Percentiles rank a stretch among this genome's conserved stretches.
phyloP scores from a whole-genome alignment of 2,888 invertebrate genomes.

The Drosophila seclusa region DNA sequence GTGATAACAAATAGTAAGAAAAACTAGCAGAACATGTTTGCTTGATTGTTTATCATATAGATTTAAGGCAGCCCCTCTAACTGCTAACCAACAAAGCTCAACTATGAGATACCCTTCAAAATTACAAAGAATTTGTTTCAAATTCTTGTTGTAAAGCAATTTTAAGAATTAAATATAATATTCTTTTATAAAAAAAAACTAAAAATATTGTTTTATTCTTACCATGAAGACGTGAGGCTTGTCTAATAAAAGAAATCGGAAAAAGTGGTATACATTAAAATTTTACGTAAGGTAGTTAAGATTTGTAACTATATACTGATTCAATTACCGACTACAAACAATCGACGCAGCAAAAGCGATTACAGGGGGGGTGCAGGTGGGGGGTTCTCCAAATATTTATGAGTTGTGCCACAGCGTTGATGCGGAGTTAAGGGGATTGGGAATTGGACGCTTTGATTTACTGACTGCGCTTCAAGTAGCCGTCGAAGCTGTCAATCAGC shows the following conservation, averaged over 20 bases:
- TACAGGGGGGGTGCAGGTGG: neutral
- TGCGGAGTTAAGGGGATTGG: constrained; percentile 16
- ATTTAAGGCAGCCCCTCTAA: constrained; percentile 29
- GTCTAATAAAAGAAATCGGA: neutral
- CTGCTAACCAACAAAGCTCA: neutral
- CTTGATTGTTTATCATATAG: constrained; percentile 44
- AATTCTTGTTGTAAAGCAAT: neutral
- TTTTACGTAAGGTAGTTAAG: neutral
- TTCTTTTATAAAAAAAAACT: neutral
- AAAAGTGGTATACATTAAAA: neutral
- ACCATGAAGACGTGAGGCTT: neutral
- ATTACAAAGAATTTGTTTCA: neutral
- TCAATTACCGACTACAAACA: neutral
- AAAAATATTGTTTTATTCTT: neutral
- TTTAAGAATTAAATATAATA: neutral
- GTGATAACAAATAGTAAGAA: constrained; percentile 13
- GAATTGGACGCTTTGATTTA: constrained; percentile 67
- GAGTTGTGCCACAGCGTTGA: constrained; percentile 44
- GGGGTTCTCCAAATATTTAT: constrained; percentile 66
- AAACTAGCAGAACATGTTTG: constrained; percentile 12
- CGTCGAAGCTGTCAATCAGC: constrained; percentile 73
- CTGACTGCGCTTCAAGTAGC: constrained; percentile 76
- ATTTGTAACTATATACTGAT: neutral
- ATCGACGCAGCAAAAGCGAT: neutral
- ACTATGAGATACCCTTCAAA: constrained; percentile 15